These are phyloP conservation scores for Cenopis cana DNA, from an alignment of 2,888 invertebrate species.

Conservation along the genomic window DNA sequence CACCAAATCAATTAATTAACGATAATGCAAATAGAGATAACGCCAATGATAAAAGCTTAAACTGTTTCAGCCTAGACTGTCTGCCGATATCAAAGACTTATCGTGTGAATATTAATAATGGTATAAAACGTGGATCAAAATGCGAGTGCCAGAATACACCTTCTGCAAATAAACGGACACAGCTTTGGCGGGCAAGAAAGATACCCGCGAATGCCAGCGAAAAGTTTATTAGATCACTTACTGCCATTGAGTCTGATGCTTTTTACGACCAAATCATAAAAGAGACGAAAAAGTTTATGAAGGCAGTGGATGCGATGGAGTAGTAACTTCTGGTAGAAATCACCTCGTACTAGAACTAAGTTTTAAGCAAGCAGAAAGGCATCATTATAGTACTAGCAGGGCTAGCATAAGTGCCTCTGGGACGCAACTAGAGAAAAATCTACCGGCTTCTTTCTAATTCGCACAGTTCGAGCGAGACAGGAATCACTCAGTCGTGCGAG, in stretches of 20 bases:
- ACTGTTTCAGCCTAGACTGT: slow-evolving; percentile 23
- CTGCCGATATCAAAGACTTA: neutral
- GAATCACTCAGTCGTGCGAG: too few relatives aligned
- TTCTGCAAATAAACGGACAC: neutral
- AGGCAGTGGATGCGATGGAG: slow-evolving; percentile 14
- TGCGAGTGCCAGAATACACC: slow-evolving; percentile 15
- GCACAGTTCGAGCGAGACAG: too few relatives aligned
- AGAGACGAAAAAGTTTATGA: slow-evolving; percentile 24
- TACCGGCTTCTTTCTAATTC: too few relatives aligned
- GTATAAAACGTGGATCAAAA: neutral
- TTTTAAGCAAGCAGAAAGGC: too few relatives aligned
- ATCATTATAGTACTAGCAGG: too few relatives aligned
- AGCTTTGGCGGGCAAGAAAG: slow-evolving; percentile 3
- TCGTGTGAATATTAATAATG: slow-evolving; percentile 12
- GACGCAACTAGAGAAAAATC: too few relatives aligned
- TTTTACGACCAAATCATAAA: slow-evolving; percentile 7
- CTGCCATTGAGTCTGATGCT: neutral
- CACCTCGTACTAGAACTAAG: neutral
- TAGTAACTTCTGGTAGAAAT: neutral
- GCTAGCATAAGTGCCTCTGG: too few relatives aligned
- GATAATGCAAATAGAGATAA: neutral
- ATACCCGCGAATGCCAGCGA: neutral
- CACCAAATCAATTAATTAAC: neutral
- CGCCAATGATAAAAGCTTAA: neutral
- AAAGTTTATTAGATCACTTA: neutral